These are phyloP conservation scores for Hydrophis major DNA, from an alignment of 2,797 vertebrate species.

Conservation along the genomic window DNA sequence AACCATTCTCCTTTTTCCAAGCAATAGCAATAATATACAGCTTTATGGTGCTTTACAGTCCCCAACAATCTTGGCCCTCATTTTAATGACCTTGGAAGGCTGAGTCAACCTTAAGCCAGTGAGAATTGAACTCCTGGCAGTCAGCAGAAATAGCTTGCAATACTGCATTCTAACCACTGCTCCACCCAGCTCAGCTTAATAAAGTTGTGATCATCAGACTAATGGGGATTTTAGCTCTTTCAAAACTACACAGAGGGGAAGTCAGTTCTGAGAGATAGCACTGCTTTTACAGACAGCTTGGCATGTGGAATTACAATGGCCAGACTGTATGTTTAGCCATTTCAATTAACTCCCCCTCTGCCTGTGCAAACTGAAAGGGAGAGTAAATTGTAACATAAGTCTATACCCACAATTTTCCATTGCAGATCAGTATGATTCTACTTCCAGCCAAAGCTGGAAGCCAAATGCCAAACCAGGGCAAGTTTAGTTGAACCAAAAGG, in stretches of 20 bases:
- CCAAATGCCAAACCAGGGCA: not conserved
- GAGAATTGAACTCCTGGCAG: not conserved
- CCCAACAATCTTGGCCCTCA: not conserved
- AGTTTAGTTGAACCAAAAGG: not conserved
- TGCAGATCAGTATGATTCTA: not conserved
- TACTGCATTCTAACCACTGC: not conserved
- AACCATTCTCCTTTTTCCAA: not conserved
- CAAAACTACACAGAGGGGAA: not conserved
- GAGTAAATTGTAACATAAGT: not conserved
- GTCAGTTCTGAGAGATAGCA: not conserved
- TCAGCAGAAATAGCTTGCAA: not conserved
- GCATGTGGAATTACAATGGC: not conserved
- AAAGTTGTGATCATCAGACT: not conserved
- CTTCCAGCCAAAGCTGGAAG: not conserved
- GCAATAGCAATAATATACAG: not conserved
- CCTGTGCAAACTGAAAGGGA: not conserved
- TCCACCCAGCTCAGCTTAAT: not conserved
- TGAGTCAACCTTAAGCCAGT: not conserved
- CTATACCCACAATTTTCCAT: not conserved
- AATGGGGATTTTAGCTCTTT: not conserved
- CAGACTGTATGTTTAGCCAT: not conserved
- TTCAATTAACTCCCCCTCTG: not conserved
- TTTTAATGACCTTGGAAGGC: not conserved
- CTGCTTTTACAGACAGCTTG: not conserved
- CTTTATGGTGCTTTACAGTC: not conserved